These are phyloP conservation scores for Bettongia penicillata DNA, from an alignment of 2,113 vertebrate genomes.

Conservation along the genomic window DNA sequence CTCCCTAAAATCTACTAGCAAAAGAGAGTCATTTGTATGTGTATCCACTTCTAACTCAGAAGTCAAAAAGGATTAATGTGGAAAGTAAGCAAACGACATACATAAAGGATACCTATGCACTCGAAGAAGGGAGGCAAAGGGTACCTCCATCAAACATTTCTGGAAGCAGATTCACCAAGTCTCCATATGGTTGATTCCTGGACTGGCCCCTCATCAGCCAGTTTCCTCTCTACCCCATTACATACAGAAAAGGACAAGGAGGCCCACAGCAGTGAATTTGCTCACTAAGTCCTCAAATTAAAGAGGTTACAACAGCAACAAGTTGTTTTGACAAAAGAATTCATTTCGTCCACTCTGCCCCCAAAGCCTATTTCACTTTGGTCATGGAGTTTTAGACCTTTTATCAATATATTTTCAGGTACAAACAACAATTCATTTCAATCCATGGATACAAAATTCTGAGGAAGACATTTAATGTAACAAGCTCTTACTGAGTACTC, in stretches of 20 bases:
- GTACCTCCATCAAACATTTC: not conserved
- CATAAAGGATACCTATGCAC: not conserved
- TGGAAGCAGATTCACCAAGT: not conserved
- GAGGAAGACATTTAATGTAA: not conserved
- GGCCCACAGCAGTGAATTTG: not conserved
- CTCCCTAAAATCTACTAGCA: not conserved
- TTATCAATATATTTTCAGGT: not conserved
- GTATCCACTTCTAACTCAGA: not conserved
- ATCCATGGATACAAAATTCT: not conserved
- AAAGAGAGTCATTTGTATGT: not conserved
- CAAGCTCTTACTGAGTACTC: not conserved
- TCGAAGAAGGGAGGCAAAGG: not conserved
- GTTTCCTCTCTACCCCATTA: not conserved
- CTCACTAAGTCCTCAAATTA: not conserved
- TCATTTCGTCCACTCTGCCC: not conserved
- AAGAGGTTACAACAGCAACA: not conserved
- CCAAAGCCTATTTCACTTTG: not conserved
- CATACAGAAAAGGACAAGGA: not conserved
- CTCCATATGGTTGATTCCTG: not conserved
- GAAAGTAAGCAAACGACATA: not conserved
- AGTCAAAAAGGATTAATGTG: not conserved
- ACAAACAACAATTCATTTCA: not conserved
- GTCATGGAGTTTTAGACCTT: not conserved
- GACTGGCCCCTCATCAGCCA: not conserved
- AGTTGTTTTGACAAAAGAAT: not conserved